Evolutionary conservation across 1,140 invertebrate genomes (phyloP), one percentile per base, ranked within the genome.

Genomic region (Bombyx mori): DNA sequence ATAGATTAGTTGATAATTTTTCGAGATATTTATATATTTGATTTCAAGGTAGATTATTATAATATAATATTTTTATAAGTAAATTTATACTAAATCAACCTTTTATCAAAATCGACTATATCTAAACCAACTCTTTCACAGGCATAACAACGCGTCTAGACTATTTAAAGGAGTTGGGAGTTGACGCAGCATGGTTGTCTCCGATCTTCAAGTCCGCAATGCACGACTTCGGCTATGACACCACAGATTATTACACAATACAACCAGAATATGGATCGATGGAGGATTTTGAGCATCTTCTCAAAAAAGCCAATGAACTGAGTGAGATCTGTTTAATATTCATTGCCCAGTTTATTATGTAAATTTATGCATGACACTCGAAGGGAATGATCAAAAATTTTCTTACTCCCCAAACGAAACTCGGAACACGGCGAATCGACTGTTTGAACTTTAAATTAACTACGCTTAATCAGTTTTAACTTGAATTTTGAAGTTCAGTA

Each of bases 131-230:
- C 26, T 1, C 26, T 35, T 35, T 35, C 26, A 35, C 26, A 35
- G 90, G 89, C 44, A 88, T 91, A 35, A 85, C 74, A 22, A 75
- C 79, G 42, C 90, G 91, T 74, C 64, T 93, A 3, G 72, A 78
- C 10, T 83, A 94, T 75, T 76, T 94, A 8, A 76, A 82, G 46
- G 86, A 91, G n/a, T 68, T 93, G 7, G 90, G 90, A 43, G 83
- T 92, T 1, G 88, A 90, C 10, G 90, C 90, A 0, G 81, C 93
- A 26, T 92, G 90, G 89, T 59, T 95, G 1, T 92, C 90, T 8
- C 92, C 93, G 0, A 91, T 95, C 44, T 93, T 90, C 61, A 86
- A 88, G 42, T 93, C 92, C 46, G 91, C 92, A 0, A 89, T 90
- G 86, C 81, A 90, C 7, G 92, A 94, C 69, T 91, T 90, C 66